Base-by-base conservation (phyloP, 1,140 invertebrate genomes). In the Drosophila nigromelanica region DNA sequence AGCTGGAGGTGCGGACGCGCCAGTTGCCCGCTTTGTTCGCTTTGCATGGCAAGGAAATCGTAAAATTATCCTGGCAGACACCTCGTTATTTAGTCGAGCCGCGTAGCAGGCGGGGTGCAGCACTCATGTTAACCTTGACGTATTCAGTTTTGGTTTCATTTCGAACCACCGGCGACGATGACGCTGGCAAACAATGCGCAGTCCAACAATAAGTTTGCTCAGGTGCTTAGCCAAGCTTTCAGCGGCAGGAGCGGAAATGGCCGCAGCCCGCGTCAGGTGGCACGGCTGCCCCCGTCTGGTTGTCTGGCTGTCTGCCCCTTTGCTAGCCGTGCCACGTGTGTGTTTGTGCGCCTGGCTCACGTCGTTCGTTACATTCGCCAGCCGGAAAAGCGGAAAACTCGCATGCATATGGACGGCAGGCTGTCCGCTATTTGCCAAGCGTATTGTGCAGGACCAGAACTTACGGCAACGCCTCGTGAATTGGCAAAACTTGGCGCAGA, bases 61-160 rank as follows among this genome's bases (percentile, higher is more conserved):
- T 91, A 91, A 91, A 91, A 91, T 91, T 91, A 91, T 91, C 89
- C 85, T 90, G 90, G 79, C 81, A 91, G 89, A 91, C 89, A 91
- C 89, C 52, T 91, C 86, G 89, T 91, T 91, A 91, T 76, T 91
- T 68, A 79, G 66, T 30, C 55, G 27, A 0, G 64, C 39, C 50
- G 47, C 74, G 27, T 55, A 71, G 54, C 4, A 56, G 47, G 37
- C 51, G 40, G 45, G 45, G 37, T 48, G 27, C 62, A 42, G 45
- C 33, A 40, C 27, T 55, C 62, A 51, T 66, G 83, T 83, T 87
- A 87, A 87, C 83, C 83, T 87, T 87, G 83, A 87, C 83, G 83
- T 75, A 67, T 70, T 78, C 66, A 47, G 69, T 59, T 81, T 64
- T 63, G 64, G 70, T 76, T 73, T 73, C 61, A 48, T 59, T 69